phyloP scores from a whole-genome alignment of 2,113 vertebrate species.

The Gnathonemus echidnorhynchus region DNA sequence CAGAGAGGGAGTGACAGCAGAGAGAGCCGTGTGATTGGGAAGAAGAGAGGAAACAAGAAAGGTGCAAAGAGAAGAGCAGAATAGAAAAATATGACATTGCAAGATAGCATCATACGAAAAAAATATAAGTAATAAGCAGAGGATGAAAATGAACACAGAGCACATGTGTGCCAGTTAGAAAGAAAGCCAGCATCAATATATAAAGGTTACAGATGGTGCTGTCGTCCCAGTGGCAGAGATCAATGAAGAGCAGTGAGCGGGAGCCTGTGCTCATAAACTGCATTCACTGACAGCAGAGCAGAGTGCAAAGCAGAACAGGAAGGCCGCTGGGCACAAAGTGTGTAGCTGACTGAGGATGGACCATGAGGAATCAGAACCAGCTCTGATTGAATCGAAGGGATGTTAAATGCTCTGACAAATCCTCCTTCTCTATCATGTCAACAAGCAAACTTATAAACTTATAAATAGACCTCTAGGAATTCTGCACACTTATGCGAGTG shows the following conservation, averaged over 20 bases:
- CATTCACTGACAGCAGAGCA: not conserved
- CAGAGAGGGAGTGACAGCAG: constrained; percentile 31
- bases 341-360: not conserved
- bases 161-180: not conserved
- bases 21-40: constrained; percentile 25
- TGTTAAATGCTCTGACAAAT: not conserved
- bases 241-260: not conserved
- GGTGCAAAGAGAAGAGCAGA: constrained; percentile 20
- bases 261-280: not conserved
- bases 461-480: not conserved
- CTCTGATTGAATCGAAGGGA: not conserved
- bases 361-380: not conserved
- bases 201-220: not conserved
- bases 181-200: not conserved
- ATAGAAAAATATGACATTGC: constrained; percentile 18
- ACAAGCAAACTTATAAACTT: not conserved
- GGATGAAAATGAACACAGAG: not conserved
- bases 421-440: not conserved
- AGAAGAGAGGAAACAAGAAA: constrained; percentile 5
- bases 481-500: not conserved
- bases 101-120: not conserved
- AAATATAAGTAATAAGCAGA: constrained; percentile 12
- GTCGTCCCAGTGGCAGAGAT: not conserved
- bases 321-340: not conserved
- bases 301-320: not conserved